phyloP scores from a whole-genome alignment of 1,140 invertebrate species.

The Danaus plexippus region DNA sequence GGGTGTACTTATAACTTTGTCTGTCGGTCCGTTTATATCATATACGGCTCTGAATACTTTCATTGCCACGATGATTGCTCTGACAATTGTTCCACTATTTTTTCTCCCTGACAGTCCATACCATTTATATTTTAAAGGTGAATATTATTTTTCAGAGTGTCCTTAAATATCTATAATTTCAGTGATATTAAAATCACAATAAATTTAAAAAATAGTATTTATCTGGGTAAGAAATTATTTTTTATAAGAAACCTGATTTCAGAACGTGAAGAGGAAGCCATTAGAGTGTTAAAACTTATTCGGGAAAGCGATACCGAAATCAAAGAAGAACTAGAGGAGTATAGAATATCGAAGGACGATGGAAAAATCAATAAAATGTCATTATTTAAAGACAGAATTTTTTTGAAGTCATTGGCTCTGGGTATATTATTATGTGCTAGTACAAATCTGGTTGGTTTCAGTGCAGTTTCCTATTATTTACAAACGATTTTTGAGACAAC shows the following conservation, averaged over 20 bases:
- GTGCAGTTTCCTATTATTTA: constrained; percentile 80
- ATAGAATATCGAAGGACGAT: constrained; percentile 3
- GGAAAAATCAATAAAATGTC: constrained; percentile 20
- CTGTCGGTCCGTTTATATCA: constrained; percentile 35
- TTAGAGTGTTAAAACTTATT: constrained; percentile 20
- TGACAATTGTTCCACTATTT: constrained; percentile 23
- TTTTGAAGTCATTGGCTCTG: constrained; percentile 69
- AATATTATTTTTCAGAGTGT: no score
- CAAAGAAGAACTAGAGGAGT: constrained; percentile 27
- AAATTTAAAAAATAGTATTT: no score
- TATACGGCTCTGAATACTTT: constrained; percentile 29
- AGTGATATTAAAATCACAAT: no score
- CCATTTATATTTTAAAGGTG: constrained; percentile 41
- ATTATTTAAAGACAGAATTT: constrained; percentile 43
- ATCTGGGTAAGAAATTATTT: no score
- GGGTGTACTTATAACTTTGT: constrained; percentile 30
- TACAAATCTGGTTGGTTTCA: constrained; percentile 78
- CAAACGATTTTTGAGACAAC: constrained; percentile 76
- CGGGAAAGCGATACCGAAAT: constrained; percentile 23
- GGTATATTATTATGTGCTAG: constrained; percentile 72
- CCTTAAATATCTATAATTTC: no score
- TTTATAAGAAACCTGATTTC: constrained; percentile 9
- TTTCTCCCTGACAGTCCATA: constrained; percentile 45
- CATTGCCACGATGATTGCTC: constrained; percentile 9
- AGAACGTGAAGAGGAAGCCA: constrained; percentile 25